Evolutionary conservation across 2,888 invertebrate species (phyloP).

Genomic region (Oeneis ivallda): DNA sequence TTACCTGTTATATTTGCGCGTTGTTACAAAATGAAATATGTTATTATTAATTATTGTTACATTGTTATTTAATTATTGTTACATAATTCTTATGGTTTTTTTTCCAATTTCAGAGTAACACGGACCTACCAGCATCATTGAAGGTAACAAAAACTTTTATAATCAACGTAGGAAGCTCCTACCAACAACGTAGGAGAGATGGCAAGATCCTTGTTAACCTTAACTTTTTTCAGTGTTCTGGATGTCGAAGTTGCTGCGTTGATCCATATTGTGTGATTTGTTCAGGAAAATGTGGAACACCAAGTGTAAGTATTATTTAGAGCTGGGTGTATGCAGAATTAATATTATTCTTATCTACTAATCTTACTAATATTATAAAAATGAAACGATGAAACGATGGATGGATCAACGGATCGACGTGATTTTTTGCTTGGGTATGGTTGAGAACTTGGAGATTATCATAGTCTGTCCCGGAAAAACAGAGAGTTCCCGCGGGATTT

Average conservation of each 20-base stretch:
- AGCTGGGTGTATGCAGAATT: not conserved
- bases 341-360: too few species aligned
- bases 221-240: constrained; percentile 51
- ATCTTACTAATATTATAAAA: too few species aligned
- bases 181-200: not conserved
- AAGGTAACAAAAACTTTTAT: constrained; percentile 51
- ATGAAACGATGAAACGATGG: too few species aligned
- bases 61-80: too few species aligned
- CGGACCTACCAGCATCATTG: constrained; percentile 62
- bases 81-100: not conserved
- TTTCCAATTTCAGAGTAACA: constrained; percentile 63
- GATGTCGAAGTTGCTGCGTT: constrained; percentile 50
- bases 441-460: too few species aligned
- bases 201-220: not conserved
- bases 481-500: too few species aligned
- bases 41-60: too few species aligned
- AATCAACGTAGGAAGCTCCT: not conserved
- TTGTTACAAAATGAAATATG: too few species aligned
- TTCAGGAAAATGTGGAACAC: constrained; percentile 39
- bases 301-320: constrained; percentile 43
- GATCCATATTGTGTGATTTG: constrained; percentile 46
- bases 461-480: too few species aligned
- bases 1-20: too few species aligned
- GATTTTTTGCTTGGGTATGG: too few species aligned
- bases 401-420: too few species aligned